Evolutionary conservation across 2,888 invertebrate genomes (phyloP).

Genomic region (Cosmia trapezina): DNA sequence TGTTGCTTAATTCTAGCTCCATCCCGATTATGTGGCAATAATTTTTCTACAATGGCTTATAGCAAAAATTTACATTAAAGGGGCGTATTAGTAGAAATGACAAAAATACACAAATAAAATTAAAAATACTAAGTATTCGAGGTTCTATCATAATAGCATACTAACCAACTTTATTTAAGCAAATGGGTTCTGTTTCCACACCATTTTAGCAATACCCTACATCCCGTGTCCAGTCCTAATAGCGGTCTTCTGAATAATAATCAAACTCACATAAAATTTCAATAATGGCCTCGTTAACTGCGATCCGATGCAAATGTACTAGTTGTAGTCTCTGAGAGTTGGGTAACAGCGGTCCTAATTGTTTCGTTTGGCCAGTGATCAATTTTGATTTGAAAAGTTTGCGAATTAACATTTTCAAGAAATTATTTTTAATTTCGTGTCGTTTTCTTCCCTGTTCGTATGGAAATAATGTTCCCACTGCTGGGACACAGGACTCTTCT

Average conservation of each 20-base stretch:
- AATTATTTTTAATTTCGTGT: background rate
- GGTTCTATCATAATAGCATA: too few relatives aligned
- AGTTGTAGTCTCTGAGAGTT: conserved; percentile 44
- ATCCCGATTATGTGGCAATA: background rate
- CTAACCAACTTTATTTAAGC: background rate
- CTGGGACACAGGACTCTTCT: too few relatives aligned
- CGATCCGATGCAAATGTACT: conserved; percentile 83
- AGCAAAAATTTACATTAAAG: background rate
- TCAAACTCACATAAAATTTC: conserved; percentile 90
- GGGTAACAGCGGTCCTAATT: conserved; percentile 75
- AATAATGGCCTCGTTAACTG: conserved; percentile 87
- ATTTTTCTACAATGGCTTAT: background rate
- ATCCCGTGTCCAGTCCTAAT: conserved; percentile 88
- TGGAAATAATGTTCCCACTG: too few relatives aligned
- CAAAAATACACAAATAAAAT: too few relatives aligned
- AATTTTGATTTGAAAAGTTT: conserved; percentile 61
- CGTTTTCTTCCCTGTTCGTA: background rate
- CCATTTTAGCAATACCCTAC: conserved; percentile 65
- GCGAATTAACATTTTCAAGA: background rate
- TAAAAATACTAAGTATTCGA: background rate
- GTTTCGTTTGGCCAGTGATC: conserved; percentile 62
- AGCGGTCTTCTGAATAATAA: conserved; percentile 90
- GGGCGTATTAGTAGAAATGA: background rate
- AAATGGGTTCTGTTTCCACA: conserved; percentile 69
- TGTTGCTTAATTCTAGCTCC: too few relatives aligned